Percentiles rank a stretch among this genome's conserved stretches.
Evolutionary conservation across 1,140 invertebrate species (phyloP).

Genomic region (Trichogramma pretiosum): DNA sequence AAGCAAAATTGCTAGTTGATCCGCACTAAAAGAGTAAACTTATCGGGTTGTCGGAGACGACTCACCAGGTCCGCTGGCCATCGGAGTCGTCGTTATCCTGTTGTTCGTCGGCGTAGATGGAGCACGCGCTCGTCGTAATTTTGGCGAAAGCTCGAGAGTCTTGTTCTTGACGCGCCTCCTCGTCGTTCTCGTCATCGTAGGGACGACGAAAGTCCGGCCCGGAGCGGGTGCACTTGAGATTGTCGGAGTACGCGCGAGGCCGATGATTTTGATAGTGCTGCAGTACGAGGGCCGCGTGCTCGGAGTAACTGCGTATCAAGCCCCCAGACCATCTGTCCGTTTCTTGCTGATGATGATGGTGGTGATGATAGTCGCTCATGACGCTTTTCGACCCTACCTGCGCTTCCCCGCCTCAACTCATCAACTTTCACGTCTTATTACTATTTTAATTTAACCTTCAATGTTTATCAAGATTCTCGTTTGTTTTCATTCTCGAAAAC

Average conservation of each 20-base stretch:
- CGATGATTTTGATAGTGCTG: slow-evolving; percentile 5
- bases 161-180: neutral
- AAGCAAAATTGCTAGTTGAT: too few relatives aligned
- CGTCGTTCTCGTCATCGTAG: slow-evolving; percentile 14
- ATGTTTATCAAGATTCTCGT: too few relatives aligned
- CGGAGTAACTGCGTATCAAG: slow-evolving; percentile 10
- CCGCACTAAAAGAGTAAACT: too few relatives aligned
- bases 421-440: neutral
- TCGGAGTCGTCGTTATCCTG: neutral
- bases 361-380: too few relatives aligned
- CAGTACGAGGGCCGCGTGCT: slow-evolving; percentile 8
- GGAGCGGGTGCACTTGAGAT: slow-evolving; percentile 14
- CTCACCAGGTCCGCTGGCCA: neutral
- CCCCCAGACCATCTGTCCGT: neutral
- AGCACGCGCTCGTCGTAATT: too few relatives aligned
- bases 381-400: too few relatives aligned
- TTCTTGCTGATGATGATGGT: neutral
- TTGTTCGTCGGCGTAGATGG: too few relatives aligned
- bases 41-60: too few relatives aligned
- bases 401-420: too few relatives aligned
- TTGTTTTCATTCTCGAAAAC: too few relatives aligned
- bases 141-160: neutral
- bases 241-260: neutral
- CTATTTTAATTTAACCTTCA: neutral
- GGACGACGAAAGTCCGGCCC: slow-evolving; percentile 19